These are phyloP conservation scores for Gastrophysa polygoni DNA, from an alignment of 2,888 invertebrate genomes.

Conservation along the genomic window DNA sequence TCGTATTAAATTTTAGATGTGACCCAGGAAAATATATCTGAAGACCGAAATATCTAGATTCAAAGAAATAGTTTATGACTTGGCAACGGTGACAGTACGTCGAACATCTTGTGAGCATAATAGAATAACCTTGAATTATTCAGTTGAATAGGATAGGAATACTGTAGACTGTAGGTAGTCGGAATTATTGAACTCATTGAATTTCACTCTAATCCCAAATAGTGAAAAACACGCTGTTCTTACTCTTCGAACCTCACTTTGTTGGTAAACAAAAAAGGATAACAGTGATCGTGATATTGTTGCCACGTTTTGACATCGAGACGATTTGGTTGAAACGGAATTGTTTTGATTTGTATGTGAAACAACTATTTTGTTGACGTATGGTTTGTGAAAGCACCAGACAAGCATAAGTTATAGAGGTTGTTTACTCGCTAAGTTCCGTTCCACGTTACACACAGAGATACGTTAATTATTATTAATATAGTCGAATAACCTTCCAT, in stretches of 20 bases:
- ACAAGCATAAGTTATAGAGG: slow-evolving; percentile 52
- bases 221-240: neutral
- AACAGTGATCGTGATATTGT: neutral
- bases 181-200: too few relatives aligned
- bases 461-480: neutral
- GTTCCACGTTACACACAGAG: slow-evolving; percentile 31
- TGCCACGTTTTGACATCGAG: neutral
- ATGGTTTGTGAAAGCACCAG: slow-evolving; percentile 54
- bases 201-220: neutral
- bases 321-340: neutral
- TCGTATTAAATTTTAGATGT: too few relatives aligned
- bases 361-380: slow-evolving; percentile 52
- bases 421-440: slow-evolving; percentile 5
- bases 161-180: too few relatives aligned
- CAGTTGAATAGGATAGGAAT: neutral
- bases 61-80: neutral
- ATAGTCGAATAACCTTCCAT: neutral
- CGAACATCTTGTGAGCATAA: neutral
- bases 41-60: too few relatives aligned
- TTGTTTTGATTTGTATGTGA: slow-evolving; percentile 43
- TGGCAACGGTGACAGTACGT: neutral
- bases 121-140: neutral
- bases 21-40: too few relatives aligned
- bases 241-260: neutral
- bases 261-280: neutral